phyloP scores from a whole-genome alignment of 2,888 invertebrate species.

The Melanostoma mellinum region DNA sequence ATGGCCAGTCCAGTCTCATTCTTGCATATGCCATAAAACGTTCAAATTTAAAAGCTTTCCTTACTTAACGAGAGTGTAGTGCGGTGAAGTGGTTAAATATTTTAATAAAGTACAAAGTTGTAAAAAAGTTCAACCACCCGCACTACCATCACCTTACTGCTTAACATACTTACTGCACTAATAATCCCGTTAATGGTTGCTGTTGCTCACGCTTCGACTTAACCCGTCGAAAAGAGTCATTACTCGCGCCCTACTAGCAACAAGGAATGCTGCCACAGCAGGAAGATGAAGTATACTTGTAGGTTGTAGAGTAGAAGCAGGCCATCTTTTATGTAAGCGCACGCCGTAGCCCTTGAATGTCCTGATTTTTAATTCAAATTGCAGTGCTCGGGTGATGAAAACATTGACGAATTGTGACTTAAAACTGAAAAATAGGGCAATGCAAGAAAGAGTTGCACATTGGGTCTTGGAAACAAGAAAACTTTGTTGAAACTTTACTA shows the following conservation, averaged over 20 bases:
- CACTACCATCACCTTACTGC: constrained; percentile 8
- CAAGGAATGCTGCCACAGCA: constrained; percentile 33
- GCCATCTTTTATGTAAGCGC: constrained; percentile 65
- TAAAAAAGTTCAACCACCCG: constrained; percentile 57
- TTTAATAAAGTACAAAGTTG: constrained; percentile 71
- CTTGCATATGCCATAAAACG: constrained; percentile 46
- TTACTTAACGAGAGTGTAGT: constrained; percentile 36
- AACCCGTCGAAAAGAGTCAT: constrained; percentile 56
- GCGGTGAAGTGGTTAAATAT: constrained; percentile 62
- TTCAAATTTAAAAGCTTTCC: constrained; percentile 60
- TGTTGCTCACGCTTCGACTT: constrained; percentile 53
- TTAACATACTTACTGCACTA: constrained; percentile 70
- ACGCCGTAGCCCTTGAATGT: constrained; percentile 68
- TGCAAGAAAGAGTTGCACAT: constrained; percentile 20
- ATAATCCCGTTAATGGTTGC: constrained; percentile 69
- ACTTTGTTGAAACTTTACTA: constrained; percentile 62
- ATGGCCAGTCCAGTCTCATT: constrained; percentile 8
- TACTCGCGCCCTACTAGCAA: constrained; percentile 44
- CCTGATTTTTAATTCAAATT: constrained; percentile 69
- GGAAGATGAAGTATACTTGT: constrained; percentile 56
- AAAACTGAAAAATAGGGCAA: constrained; percentile 48
- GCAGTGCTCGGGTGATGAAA: constrained; percentile 61
- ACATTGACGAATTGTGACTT: constrained; percentile 65
- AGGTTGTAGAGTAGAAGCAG: constrained; percentile 40
- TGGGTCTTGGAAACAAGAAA: constrained; percentile 19